Evolutionary conservation across 2,113 vertebrate species (phyloP), one percentile per base, ranked within the genome.

Genomic region (Xenopus borealis): DNA sequence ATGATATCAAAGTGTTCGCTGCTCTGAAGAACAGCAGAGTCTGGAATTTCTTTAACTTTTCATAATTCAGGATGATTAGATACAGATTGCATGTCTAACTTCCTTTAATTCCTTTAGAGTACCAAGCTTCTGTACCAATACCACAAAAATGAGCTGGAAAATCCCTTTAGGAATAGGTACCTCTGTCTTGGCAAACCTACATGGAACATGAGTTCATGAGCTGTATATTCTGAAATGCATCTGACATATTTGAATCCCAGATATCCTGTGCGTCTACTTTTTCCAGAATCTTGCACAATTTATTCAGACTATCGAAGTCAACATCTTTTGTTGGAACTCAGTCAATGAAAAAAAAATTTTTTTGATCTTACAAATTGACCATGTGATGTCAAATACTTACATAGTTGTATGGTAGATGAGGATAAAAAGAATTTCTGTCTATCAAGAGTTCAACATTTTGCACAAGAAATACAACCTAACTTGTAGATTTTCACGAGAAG

Each of bases 81-180:
- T 58, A 40, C 53, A 59, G 30, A 70, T 70, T 40, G 27, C 11
- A n/a, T n/a, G 12, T 14, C 20, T 13, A 47, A 50, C 19, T 23
- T 63, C 30, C 46, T 63, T 52, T 33, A 30, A 47, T 50, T 72
- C 30, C 59, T 47, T 52, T 46, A 46, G 59, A 52, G 40, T 19
- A 27, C 20, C 70, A 72, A 61, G 27, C 57, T 33, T 27, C 69
- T 62, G 44, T n/a, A 62, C 30, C 3, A 11, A 61, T 23, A 78
- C 63, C 57, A 72, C 64, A 72, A 72, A 67, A 45, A 72, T 55
- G 63, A 71, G 47, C 10, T 53, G 46, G 58, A 58, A 68, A 64
- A 69, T 55, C 70, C 52, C 30, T 68, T 67, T 17, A 68, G 46
- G 52, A 69, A 61, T 33, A 68, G 59, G 57, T 17, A 52, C 59